These are phyloP conservation scores for Agelaius tricolor DNA, from an alignment of 2,113 vertebrate genomes.

Conservation along the genomic window DNA sequence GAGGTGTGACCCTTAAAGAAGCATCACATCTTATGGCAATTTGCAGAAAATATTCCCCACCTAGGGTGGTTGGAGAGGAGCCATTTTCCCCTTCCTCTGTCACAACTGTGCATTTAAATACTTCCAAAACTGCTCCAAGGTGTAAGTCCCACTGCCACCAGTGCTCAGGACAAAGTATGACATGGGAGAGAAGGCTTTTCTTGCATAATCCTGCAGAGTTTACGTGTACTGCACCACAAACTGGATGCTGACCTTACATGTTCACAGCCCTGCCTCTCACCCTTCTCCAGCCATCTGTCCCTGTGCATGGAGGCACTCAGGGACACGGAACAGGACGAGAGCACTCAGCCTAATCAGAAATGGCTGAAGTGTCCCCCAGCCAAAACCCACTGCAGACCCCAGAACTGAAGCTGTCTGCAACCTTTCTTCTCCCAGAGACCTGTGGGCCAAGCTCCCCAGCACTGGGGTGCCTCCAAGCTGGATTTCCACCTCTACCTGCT, in stretches of 20 bases:
- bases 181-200: background rate
- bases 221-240: background rate
- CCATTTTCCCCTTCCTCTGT: background rate
- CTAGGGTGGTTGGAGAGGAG: background rate
- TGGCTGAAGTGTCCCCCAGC: background rate
- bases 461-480: background rate
- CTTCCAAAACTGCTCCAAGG: background rate
- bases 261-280: background rate
- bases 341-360: background rate
- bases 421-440: background rate
- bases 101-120: background rate
- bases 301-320: background rate
- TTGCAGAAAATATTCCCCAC: background rate
- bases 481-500: background rate
- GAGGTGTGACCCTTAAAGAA: background rate
- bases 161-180: background rate
- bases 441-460: background rate
- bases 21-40: background rate
- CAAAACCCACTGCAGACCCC: background rate
- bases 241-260: background rate
- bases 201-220: background rate
- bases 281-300: background rate
- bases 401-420: background rate
- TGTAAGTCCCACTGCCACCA: background rate
- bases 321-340: background rate